Conservation (phyloP, 2,113 vertebrate species). For the Barnardius zonarius region DNA sequence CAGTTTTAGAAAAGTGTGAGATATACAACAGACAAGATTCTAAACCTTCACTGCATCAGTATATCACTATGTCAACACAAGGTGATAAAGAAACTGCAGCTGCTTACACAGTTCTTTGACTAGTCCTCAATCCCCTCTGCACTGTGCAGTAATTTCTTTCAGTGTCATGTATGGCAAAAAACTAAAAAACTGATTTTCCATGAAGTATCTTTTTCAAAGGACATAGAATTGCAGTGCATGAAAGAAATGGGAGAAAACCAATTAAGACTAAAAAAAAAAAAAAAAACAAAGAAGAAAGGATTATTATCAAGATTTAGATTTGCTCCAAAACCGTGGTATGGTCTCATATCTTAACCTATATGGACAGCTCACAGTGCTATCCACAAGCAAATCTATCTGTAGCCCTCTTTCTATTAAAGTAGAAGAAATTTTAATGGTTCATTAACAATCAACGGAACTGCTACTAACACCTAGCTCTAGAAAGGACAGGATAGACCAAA, state of each 20-base stretch:
- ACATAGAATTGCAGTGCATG: background rate
- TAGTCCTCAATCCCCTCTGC: background rate
- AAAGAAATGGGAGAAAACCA: background rate
- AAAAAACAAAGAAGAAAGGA: background rate
- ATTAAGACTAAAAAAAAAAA: background rate
- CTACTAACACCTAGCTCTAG: background rate
- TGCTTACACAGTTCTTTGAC: background rate
- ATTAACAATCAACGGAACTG: background rate
- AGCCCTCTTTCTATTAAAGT: background rate
- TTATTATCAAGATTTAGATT: background rate
- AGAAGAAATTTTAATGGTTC: background rate
- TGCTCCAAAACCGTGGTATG: background rate
- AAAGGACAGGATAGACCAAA: background rate
- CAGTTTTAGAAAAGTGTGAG: background rate
- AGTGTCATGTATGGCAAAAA: background rate
- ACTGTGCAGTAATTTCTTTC: background rate
- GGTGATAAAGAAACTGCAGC: background rate
- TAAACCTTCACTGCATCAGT: background rate
- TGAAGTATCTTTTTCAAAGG: background rate
- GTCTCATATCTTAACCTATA: background rate
- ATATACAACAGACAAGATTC: conserved; percentile 2
- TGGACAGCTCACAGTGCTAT: background rate
- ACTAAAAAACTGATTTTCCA: background rate
- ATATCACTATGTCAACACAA: background rate
- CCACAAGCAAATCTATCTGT: background rate